Conservation (phyloP, 1,140 invertebrate species). For the Drosophila pallidifrons region DNA sequence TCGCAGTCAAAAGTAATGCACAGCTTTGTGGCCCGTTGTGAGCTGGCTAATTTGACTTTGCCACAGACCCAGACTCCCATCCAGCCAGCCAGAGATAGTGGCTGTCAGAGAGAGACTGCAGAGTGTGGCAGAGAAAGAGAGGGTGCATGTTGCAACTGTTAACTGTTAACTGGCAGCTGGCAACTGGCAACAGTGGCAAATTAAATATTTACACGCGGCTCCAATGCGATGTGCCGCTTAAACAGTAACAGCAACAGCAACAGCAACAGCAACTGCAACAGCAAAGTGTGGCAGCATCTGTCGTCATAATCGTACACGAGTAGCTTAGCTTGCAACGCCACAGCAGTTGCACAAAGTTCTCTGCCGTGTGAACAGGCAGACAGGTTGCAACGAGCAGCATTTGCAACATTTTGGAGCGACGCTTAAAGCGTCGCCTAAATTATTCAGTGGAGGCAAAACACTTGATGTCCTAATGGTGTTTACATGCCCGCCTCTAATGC, state of each 20-base stretch:
- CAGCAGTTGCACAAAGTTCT: neutral
- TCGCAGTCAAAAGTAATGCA: conserved; percentile 30
- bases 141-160: conserved; percentile 6
- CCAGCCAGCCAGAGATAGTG: conserved; percentile 21
- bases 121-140: neutral
- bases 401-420: conserved; percentile 12
- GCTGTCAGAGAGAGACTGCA: neutral
- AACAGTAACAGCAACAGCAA: conserved; percentile 8
- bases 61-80: neutral
- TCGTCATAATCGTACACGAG: conserved; percentile 38
- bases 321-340: neutral
- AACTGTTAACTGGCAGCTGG: conserved; percentile 11
- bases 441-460: conserved; percentile 54
- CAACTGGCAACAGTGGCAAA: conserved; percentile 33
- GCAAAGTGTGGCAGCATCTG: conserved; percentile 22
- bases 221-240: conserved; percentile 20
- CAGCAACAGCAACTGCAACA: neutral
- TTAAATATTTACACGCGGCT: conserved; percentile 49
- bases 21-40: conserved; percentile 8
- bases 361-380: neutral
- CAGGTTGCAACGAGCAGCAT: conserved; percentile 15
- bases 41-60: conserved; percentile 32
- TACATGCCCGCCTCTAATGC: conserved; percentile 53
- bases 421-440: conserved; percentile 48
- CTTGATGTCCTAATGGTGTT: conserved; percentile 61